Percentiles rank a stretch among this genome's conserved stretches.
Conservation (phyloP, 2,888 invertebrate species). For the Andrena flavipes region DNA sequence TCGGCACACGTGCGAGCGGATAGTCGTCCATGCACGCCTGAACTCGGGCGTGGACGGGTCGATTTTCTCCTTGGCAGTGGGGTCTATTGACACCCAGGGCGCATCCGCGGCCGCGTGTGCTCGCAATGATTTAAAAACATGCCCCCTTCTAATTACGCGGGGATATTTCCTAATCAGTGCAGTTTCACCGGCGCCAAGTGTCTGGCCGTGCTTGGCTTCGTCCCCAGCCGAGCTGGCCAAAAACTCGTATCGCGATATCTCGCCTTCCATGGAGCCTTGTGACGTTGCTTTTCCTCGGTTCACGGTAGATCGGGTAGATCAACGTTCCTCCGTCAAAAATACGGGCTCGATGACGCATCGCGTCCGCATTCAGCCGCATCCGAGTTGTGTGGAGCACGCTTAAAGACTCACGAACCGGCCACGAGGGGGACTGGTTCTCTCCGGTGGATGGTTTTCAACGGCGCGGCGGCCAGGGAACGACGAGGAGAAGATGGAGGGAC, state of each 20-base stretch:
- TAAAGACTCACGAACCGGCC: slow-evolving; percentile 60
- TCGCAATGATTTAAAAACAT: slow-evolving; percentile 71
- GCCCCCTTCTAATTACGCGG: slow-evolving; percentile 80
- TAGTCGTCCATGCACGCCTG: slow-evolving; percentile 40
- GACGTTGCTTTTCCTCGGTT: neutral
- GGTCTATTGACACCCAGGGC: slow-evolving; percentile 75
- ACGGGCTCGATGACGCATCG: slow-evolving; percentile 14
- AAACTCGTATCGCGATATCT: slow-evolving; percentile 22
- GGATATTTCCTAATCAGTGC: slow-evolving; percentile 81
- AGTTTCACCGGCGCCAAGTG: slow-evolving; percentile 76
- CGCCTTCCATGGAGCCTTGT: slow-evolving; percentile 3
- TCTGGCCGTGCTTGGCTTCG: slow-evolving; percentile 46
- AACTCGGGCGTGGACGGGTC: slow-evolving; percentile 52
- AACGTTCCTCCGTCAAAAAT: slow-evolving; percentile 10
- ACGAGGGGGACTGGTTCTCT: slow-evolving; percentile 78
- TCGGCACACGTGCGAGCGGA: slow-evolving; percentile 30
- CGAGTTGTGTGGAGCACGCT: slow-evolving; percentile 55
- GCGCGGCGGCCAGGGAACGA: slow-evolving; percentile 49
- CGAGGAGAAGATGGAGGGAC: slow-evolving; percentile 37
- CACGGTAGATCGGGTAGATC: neutral
- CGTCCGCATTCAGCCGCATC: slow-evolving; percentile 28
- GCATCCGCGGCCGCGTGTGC: slow-evolving; percentile 72
- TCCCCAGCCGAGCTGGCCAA: slow-evolving; percentile 41
- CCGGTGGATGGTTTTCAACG: slow-evolving; percentile 76
- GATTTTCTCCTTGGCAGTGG: slow-evolving; percentile 77